Conservation (phyloP, 2,113 vertebrate species). For the Elephas maximus region DNA sequence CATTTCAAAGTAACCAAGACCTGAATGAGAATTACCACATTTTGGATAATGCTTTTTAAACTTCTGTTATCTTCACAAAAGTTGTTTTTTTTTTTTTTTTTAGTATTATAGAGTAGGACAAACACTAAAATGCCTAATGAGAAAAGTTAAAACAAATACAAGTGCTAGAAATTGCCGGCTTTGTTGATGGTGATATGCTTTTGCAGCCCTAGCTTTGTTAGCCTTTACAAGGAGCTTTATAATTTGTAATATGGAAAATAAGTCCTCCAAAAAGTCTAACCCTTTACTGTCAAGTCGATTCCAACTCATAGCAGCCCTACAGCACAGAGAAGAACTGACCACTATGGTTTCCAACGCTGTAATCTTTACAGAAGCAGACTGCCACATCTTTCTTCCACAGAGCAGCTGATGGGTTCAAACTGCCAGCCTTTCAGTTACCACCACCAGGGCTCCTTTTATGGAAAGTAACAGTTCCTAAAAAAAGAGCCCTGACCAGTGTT, state of each 20-base stretch:
- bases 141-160: conserved; percentile 56
- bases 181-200: conserved; percentile 47
- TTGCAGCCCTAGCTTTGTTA: conserved; percentile 62
- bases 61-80: conserved; percentile 55
- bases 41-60: conserved; percentile 53
- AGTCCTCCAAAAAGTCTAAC: too few relatives aligned
- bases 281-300: too few relatives aligned
- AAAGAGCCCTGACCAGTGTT: neutral
- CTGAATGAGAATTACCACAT: conserved; percentile 19
- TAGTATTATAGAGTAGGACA: conserved; percentile 41
- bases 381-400: too few relatives aligned
- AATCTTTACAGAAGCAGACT: too few relatives aligned
- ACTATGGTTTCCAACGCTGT: too few relatives aligned
- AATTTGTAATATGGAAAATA: conserved; percentile 63
- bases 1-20: conserved; percentile 49
- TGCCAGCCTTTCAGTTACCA: too few relatives aligned
- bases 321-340: too few relatives aligned
- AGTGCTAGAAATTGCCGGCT: conserved; percentile 42
- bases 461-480: conserved; percentile 23
- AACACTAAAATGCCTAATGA: conserved; percentile 51
- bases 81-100: neutral
- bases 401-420: too few relatives aligned
- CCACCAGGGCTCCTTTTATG: neutral
- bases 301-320: too few relatives aligned
- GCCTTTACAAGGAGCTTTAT: conserved; percentile 39